Evolutionary conservation across 1,140 invertebrate species (phyloP), one percentile per base, ranked within the genome.

Genomic region (Eciton burchellii): DNA sequence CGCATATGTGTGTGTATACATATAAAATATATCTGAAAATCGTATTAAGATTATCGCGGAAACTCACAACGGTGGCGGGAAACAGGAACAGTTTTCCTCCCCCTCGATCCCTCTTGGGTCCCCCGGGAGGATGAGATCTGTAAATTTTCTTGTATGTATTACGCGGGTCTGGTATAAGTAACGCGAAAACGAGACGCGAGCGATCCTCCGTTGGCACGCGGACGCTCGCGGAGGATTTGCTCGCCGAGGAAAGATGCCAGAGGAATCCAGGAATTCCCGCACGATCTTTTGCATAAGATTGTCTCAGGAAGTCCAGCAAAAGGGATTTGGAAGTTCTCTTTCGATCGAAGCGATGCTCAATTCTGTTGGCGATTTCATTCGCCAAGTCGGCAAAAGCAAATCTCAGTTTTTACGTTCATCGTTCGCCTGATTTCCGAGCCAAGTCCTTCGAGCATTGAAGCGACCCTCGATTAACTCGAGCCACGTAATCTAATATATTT

Each of bases 21-120:
- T 43, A 49, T 62, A 29, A 73, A 59, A 84, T 19, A 63, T 62
- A 82, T 82, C 49, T 35, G 2, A 6, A n/a, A 60, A 54, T 72
- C 60, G 74, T 62, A 66, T 85, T 88, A 84, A 84, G 71, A 83
- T 89, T 84, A 81, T 52, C 52, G 76, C 83, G 72, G 86, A 86
- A 89, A 88, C 83, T 85, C 54, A 81, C 45, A 71, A 41, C 9
- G 72, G 79, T 56, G 76, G 76, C 21, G 47, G 60, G 19, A 47
- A 76, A 72, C 26, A 82, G 43, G 16, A 65, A 8, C 47, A 24
- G 66, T 68, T 60, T 43, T 82, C 52, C 35, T 52, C 35, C 41
- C 14, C 66, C 35, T 35, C 35, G 35, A 35, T 56, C 47, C 62
- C 76, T 56, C 43, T 3, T n/a, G 11, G 43, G 16, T 60, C 83